These are phyloP conservation scores for Lasioglossum vierecki DNA, from an alignment of 2,888 invertebrate genomes.

Conservation along the genomic window DNA sequence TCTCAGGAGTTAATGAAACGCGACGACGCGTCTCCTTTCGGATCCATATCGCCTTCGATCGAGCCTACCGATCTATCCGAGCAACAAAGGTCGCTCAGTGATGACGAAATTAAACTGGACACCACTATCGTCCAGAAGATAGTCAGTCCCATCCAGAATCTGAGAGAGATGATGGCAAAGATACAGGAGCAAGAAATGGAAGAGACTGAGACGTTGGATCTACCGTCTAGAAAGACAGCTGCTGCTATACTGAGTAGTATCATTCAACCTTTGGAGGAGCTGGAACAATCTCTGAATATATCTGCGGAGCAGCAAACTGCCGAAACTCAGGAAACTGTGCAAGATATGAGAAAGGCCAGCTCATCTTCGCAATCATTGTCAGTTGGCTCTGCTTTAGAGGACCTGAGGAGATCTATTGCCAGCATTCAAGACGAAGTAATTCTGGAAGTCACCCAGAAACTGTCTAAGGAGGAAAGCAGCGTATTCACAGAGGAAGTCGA, in stretches of 20 bases:
- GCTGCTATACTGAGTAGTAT: slow-evolving; percentile 44
- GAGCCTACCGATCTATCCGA: slow-evolving; percentile 47
- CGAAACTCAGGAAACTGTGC: slow-evolving; percentile 31
- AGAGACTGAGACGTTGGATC: slow-evolving; percentile 32
- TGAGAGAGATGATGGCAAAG: slow-evolving; percentile 42
- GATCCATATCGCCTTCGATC: slow-evolving; percentile 49
- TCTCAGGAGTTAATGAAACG: slow-evolving; percentile 52
- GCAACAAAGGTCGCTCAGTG: slow-evolving; percentile 23
- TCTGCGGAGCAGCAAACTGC: slow-evolving; percentile 28
- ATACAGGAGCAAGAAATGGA: slow-evolving; percentile 38
- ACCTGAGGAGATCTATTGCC: slow-evolving; percentile 83
- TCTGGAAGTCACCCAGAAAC: slow-evolving; percentile 30
- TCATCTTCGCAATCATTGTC: slow-evolving; percentile 47
- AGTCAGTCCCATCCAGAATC: slow-evolving; percentile 41
- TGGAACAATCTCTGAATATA: slow-evolving; percentile 51
- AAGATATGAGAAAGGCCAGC: slow-evolving; percentile 81
- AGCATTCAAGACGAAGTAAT: slow-evolving; percentile 77
- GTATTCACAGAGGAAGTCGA: slow-evolving; percentile 14
- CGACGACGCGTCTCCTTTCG: slow-evolving; percentile 38
- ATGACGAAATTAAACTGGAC: slow-evolving; percentile 33
- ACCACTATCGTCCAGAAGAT: slow-evolving; percentile 35
- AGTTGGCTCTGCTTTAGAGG: slow-evolving; percentile 74
- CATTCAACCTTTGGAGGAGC: slow-evolving; percentile 52
- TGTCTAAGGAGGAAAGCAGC: background rate
- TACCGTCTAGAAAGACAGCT: slow-evolving; percentile 32